Percentiles rank a stretch among this genome's conserved stretches.
phyloP scores from a whole-genome alignment of 2,888 invertebrate species.

The Melinaea marsaeus region DNA sequence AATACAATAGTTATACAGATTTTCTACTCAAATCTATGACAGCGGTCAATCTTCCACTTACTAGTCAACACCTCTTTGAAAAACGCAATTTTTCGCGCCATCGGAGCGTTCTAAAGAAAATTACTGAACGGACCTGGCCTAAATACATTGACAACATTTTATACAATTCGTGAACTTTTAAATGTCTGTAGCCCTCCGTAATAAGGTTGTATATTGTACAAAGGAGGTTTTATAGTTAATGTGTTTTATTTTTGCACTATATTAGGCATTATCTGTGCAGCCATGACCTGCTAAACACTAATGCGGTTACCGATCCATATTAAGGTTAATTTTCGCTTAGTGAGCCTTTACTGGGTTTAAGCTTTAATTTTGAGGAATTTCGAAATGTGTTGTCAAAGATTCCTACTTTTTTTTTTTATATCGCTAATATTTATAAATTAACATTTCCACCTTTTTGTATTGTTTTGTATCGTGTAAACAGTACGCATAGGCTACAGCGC shows the following conservation, averaged over 20 bases:
- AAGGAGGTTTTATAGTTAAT: conserved; percentile 23
- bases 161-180: conserved; percentile 31
- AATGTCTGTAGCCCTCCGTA: conserved; percentile 18
- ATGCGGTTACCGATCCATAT: conserved; percentile 50
- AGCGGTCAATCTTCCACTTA: conserved; percentile 45
- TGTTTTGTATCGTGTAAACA: no score
- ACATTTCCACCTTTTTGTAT: no score
- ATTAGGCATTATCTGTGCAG: conserved; percentile 56
- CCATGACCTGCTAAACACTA: conserved; percentile 61
- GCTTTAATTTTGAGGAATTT: conserved; percentile 7
- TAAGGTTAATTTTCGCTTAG: conserved; percentile 53
- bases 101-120: conserved; percentile 70
- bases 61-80: conserved; percentile 56
- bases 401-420: no score
- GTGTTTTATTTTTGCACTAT: conserved; percentile 38
- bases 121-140: conserved; percentile 55
- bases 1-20: neutral
- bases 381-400: neutral
- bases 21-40: conserved; percentile 17
- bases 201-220: conserved; percentile 40
- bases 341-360: conserved; percentile 34
- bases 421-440: no score
- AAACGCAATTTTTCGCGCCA: conserved; percentile 71
- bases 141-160: conserved; percentile 50
- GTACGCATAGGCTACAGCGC: neutral